phyloP scores from a whole-genome alignment of 2,113 vertebrate genomes.

The Heterotilapia buettikoferi region DNA sequence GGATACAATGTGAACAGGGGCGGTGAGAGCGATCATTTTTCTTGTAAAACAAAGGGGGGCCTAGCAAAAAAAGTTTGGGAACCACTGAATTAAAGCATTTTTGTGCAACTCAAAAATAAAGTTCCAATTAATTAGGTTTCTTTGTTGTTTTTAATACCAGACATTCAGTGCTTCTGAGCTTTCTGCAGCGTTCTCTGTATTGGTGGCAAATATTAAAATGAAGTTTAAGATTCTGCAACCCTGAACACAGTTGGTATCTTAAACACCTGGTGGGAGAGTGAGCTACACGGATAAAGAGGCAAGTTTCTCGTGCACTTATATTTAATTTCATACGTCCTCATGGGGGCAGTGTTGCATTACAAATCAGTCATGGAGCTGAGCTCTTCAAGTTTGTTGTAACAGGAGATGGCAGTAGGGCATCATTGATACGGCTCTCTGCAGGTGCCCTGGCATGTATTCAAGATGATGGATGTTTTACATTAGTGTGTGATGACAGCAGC shows the following conservation, averaged over 20 bases:
- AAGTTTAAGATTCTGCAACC: not conserved
- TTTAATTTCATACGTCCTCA: not conserved
- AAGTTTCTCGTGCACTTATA: not conserved
- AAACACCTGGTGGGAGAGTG: not conserved
- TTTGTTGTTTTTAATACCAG: not conserved
- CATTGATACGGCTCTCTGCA: conserved; percentile 16
- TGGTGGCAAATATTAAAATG: not conserved
- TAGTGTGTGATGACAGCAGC: conserved; percentile 59
- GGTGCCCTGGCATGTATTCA: conserved; percentile 36
- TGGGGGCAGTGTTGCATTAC: conserved; percentile 47
- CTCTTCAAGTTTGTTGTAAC: not conserved
- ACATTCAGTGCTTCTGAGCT: not conserved
- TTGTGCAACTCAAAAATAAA: not conserved
- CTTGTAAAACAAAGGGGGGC: no score
- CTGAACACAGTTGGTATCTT: not conserved
- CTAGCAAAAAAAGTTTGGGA: no score
- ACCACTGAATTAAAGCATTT: not conserved
- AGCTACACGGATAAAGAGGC: not conserved
- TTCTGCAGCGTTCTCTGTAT: not conserved
- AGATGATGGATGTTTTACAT: conserved; percentile 61
- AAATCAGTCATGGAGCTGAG: not conserved
- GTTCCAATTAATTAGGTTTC: not conserved
- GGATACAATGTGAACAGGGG: no score
- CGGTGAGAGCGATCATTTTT: no score
- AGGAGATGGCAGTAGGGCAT: conserved; percentile 48